Conservation (phyloP, 2,888 invertebrate genomes). For the Eudasyphora cyanicolor region DNA sequence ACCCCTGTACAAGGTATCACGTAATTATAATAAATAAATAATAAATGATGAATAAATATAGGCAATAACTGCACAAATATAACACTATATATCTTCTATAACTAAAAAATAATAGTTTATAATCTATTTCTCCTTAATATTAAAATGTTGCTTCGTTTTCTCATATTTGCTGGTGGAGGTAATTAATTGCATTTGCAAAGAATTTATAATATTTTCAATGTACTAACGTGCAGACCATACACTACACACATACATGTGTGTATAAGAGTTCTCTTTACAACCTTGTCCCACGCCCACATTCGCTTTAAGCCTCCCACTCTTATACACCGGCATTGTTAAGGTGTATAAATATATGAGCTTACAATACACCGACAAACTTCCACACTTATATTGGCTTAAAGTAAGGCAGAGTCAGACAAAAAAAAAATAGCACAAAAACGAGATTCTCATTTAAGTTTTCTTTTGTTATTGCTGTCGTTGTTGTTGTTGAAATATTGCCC, state of each 20-base stretch:
- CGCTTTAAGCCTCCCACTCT: too few species aligned
- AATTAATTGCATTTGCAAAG: neutral
- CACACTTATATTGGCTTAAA: slow-evolving; percentile 3
- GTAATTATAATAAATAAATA: too few species aligned
- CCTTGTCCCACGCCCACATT: too few species aligned
- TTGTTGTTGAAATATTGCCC: slow-evolving; percentile 34
- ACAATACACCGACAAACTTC: neutral
- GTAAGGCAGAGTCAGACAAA: neutral
- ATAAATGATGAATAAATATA: too few species aligned
- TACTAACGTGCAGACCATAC: neutral
- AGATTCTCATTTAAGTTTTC: slow-evolving; percentile 52
- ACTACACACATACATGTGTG: neutral
- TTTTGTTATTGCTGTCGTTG: slow-evolving; percentile 33
- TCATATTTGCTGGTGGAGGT: too few species aligned
- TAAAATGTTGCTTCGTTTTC: too few species aligned
- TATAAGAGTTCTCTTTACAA: neutral
- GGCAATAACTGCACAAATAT: too few species aligned
- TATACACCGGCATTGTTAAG: slow-evolving; percentile 20
- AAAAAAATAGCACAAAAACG: slow-evolving; percentile 16
- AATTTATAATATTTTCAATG: slow-evolving; percentile 4
- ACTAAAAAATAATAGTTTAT: too few species aligned
- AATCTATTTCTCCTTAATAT: too few species aligned
- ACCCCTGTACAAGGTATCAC: too few species aligned
- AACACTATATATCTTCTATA: too few species aligned
- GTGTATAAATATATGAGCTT: slow-evolving; percentile 10